phyloP scores from a whole-genome alignment of 2,888 invertebrate genomes.

The Temnothorax unifasciatus region DNA sequence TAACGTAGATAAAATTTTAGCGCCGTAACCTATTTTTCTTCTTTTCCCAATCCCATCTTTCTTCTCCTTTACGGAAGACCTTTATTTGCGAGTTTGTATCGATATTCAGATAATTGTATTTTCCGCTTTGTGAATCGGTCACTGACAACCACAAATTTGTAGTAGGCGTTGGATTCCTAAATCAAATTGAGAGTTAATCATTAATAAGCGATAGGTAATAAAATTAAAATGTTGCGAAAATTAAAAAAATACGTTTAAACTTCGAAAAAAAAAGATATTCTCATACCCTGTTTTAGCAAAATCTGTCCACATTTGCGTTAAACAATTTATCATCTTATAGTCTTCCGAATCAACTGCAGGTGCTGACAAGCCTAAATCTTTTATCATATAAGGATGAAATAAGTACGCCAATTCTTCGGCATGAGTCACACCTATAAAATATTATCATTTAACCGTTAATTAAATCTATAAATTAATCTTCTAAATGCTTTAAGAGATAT shows the following conservation, averaged over 20 bases:
- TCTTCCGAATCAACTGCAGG: slow-evolving; percentile 59
- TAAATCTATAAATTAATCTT: background rate
- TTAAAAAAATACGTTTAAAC: background rate
- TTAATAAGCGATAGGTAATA: background rate
- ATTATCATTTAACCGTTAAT: background rate
- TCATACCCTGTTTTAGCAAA: slow-evolving; percentile 83
- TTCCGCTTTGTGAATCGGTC: slow-evolving; percentile 36
- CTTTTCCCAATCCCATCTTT: slow-evolving; percentile 61
- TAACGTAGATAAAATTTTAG: background rate
- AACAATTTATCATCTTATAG: slow-evolving; percentile 74
- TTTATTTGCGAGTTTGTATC: slow-evolving; percentile 74
- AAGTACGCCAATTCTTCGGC: slow-evolving; percentile 79
- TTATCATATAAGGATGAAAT: slow-evolving; percentile 72
- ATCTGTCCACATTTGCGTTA: slow-evolving; percentile 83
- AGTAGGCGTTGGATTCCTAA: slow-evolving; percentile 81
- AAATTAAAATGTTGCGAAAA: background rate
- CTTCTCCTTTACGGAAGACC: slow-evolving; percentile 45
- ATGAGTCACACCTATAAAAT: slow-evolving; percentile 56
- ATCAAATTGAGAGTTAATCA: slow-evolving; percentile 35
- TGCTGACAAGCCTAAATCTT: slow-evolving; percentile 54
- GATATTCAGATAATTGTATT: slow-evolving; percentile 78
- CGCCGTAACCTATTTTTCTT: slow-evolving; percentile 66
- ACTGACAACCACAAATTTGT: slow-evolving; percentile 80
- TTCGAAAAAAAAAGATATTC: background rate
- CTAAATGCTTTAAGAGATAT: background rate